Conservation (phyloP, 2,888 invertebrate species). For the Autographa pulchrina region DNA sequence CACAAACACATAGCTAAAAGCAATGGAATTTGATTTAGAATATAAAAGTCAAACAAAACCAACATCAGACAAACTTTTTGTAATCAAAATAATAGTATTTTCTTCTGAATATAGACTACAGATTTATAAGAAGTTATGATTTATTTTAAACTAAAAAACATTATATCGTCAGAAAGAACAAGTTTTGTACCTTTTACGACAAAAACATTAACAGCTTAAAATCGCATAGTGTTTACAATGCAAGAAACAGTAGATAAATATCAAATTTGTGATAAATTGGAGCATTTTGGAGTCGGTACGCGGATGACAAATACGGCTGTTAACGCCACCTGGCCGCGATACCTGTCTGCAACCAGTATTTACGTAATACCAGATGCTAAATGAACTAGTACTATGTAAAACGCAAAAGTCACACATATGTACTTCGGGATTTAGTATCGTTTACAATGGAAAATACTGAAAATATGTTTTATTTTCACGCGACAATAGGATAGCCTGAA, state of each 20-base stretch:
- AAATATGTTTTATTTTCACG: slow-evolving; percentile 1
- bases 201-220: slow-evolving; percentile 5
- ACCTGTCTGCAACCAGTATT: slow-evolving; percentile 76
- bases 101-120: too few species aligned
- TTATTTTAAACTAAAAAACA: too few species aligned
- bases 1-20: too few species aligned
- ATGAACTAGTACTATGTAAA: slow-evolving; percentile 55
- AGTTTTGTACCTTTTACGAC: neutral
- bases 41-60: too few species aligned
- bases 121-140: too few species aligned
- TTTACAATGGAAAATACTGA: neutral
- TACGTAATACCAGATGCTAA: slow-evolving; percentile 64
- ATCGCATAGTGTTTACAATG: slow-evolving; percentile 44
- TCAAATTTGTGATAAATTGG: slow-evolving; percentile 79
- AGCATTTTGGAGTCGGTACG: slow-evolving; percentile 76
- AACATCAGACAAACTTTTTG: too few species aligned
- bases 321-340: slow-evolving; percentile 81
- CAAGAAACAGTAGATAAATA: slow-evolving; percentile 74
- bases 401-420: slow-evolving; percentile 41
- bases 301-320: slow-evolving; percentile 84
- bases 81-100: too few species aligned
- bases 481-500: neutral
- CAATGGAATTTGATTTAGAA: too few species aligned
- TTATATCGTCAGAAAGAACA: neutral
- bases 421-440: slow-evolving; percentile 2